Base-by-base conservation (phyloP, 1,140 invertebrate species). In the Geopemphigus sp. region DNA sequence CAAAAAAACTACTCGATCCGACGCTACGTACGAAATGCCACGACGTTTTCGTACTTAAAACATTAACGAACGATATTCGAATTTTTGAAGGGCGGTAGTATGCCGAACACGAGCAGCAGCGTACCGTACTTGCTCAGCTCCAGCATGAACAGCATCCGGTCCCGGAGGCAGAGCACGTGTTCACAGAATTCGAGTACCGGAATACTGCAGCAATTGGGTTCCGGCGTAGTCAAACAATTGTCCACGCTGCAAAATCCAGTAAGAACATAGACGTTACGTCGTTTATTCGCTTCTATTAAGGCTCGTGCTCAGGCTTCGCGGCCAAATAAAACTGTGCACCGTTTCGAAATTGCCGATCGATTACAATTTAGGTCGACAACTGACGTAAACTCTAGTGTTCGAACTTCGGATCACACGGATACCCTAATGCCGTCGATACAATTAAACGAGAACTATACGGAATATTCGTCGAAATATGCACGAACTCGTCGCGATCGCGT, bases 51-150 rank as follows among this genome's bases (percentile, higher is more conserved):
- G 17, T 17, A 47, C 14, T 68, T 8, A 8, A 39, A 39, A 39
- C 8, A 3, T 1, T 15, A 47, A 68, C 14, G 5, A 50, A 24
- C 22, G 64, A 47, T 72, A 1, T 72, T 54, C 54, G 29, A 29
- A 15, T 5, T 54, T 72, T 72, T 54, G 24, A 72, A 94, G 92
- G 91, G 92, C 83, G 91, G 92, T 82, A 93, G 92, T 72, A 92
- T 95, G 91, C 93, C 93, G 82, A 94, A 93, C 84, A 94, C 93
- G 39, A 94, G 92, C 84, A 93, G 91, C 85, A 94, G 93, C 84
- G 92, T 94, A 45, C 93, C 93, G 22, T 93, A 93, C 85, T 88
- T 94, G 84, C 87, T 94, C 81, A 92, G 91, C 80, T 91, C 92
- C 61, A 93, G 92, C 81, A 92, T 94, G 91, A 92, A 91, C 86